A percentile compares a stretch with the other conserved stretches of the same genome.
Conservation (phyloP, 2,888 invertebrate species). For the Agrenia bidenticulata region DNA sequence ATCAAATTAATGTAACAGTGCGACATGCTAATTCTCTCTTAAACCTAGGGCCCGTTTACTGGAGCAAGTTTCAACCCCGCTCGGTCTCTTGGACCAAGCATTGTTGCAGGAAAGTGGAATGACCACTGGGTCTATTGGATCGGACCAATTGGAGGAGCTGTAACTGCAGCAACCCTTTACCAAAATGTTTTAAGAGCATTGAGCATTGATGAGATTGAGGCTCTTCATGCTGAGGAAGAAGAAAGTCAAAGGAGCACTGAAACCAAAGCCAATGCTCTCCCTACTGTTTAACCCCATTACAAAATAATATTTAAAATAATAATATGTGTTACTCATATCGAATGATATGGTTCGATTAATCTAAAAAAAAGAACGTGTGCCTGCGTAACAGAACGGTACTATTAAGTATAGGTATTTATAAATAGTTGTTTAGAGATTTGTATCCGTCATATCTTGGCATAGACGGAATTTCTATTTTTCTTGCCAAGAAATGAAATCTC, state of each 20-base stretch:
- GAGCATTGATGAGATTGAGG: constrained; percentile 47
- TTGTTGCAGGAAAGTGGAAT: constrained; percentile 57
- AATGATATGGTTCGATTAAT: no score
- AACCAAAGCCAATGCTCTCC: constrained; percentile 1
- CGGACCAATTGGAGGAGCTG: constrained; percentile 66
- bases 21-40: neutral
- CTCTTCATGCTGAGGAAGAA: constrained; percentile 41
- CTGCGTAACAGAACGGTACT: neutral
- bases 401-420: neutral
- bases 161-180: constrained; percentile 40
- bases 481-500: no score
- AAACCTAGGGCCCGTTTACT: constrained; percentile 57
- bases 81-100: constrained; percentile 59
- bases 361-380: no score
- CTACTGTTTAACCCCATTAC: constrained; percentile 13
- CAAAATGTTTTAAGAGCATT: constrained; percentile 42
- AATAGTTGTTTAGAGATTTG: no score
- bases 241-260: constrained; percentile 16
- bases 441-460: no score
- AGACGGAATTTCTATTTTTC: no score
- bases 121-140: constrained; percentile 76
- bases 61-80: constrained; percentile 61
- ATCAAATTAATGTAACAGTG: neutral
- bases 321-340: constrained; percentile 5
- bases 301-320: no score